Evolutionary conservation across 2,113 vertebrate species (phyloP), one percentile per base, ranked within the genome.

Genomic region (Semicossyphus pulcher): DNA sequence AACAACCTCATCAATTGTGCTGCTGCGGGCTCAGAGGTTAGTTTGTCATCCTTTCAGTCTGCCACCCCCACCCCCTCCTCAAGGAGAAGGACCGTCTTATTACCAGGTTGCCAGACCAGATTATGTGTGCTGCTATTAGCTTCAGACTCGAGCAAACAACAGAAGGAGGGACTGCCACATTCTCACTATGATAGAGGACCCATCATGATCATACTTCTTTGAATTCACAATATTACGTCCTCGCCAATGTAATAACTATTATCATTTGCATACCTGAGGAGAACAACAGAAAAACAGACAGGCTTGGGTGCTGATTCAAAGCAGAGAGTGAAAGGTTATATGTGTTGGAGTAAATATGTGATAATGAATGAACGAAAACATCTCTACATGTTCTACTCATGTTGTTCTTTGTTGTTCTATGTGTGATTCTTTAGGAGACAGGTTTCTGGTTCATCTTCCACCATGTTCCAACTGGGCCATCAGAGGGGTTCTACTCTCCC

Each of bases 381-480:
- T 39, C 23, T 58, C 3, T n/a, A 23, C 23, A 16, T 20, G 20
- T 48, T 12, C 26, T n/a, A n/a, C n/a, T n/a, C 41, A 44, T 18
- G 8, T 26, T 49, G 8, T 15, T 54, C 12, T 57, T 4, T 11
- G 2, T 60, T 18, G n/a, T 15, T 76, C 34, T 83, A 29, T 88
- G 41, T 83, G 20, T 83, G 44, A 72, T 53, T 20, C 39, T 42
- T 51, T 92, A 99, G 98, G 97, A 99, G 91, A 97, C 97, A 0
- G 98, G 98, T 7, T 99, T 97, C 89, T 99, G 97, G 97, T 99
- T 97, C 72, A 93, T 99, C 68, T 96, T 99, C 84, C 98, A 99
- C 89, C 97, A 99, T 0, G 95, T 98, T 31, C 96, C 98, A 0
- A 99, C 98, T 0, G 97, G 98, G 16, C 96, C 97, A 23, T 99